Percentiles rank a stretch among this genome's conserved stretches.
Evolutionary conservation across 2,888 invertebrate genomes (phyloP).

Genomic region (Physocephala rufipes): DNA sequence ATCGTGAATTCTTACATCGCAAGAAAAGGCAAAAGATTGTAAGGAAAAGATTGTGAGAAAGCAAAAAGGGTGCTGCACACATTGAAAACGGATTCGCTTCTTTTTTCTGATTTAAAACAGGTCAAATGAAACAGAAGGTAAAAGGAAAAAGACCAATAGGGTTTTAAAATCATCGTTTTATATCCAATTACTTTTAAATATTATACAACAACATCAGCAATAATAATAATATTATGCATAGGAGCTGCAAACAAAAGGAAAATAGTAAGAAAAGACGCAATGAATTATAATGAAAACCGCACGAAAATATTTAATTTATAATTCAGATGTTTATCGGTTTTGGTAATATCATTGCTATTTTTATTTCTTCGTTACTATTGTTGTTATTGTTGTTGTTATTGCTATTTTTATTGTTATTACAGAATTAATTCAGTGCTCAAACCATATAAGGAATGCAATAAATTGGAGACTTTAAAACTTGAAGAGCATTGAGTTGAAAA

Average conservation of each 20-base stretch:
- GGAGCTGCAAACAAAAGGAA: not conserved
- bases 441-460: too few species aligned
- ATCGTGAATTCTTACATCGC: slow-evolving; percentile 19
- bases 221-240: not conserved
- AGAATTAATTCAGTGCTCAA: too few species aligned
- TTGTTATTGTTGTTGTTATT: not conserved
- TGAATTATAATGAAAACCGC: not conserved
- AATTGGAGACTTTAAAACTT: too few species aligned
- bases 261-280: slow-evolving; percentile 6
- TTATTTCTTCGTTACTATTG: not conserved
- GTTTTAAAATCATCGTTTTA: slow-evolving; percentile 28
- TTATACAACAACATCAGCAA: slow-evolving; percentile 23
- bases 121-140: slow-evolving; percentile 19
- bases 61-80: not conserved
- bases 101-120: slow-evolving; percentile 19
- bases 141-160: not conserved
- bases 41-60: not conserved
- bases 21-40: not conserved
- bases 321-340: slow-evolving; percentile 13
- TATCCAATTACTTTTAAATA: slow-evolving; percentile 33
- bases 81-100: not conserved
- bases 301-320: not conserved
- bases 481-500: not conserved
- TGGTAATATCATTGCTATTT: not conserved
- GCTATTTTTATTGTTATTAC: not conserved